Evolutionary conservation across 2,888 invertebrate genomes (phyloP).

Genomic region (Vanessa cardui): DNA sequence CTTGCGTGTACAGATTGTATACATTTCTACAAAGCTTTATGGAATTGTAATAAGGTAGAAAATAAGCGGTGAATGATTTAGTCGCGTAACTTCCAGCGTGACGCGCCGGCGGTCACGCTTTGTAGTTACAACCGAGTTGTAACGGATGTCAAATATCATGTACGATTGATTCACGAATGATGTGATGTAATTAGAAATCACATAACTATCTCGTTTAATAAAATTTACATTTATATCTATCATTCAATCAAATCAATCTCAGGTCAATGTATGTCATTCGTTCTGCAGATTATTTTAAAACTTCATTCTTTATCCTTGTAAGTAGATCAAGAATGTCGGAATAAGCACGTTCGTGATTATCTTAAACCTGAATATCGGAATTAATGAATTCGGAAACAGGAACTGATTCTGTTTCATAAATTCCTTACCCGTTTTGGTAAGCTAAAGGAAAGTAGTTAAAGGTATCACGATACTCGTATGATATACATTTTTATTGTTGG

Average conservation of each 20-base stretch:
- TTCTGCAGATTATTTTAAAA: not conserved
- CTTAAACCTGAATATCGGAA: not conserved
- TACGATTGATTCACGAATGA: constrained; percentile 1
- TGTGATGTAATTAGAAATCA: constrained; percentile 2
- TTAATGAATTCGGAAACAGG: constrained; percentile 1
- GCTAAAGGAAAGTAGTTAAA: not conserved
- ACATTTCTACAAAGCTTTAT: constrained; percentile 7
- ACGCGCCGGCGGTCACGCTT: constrained; percentile 44
- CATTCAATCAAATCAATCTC: not conserved
- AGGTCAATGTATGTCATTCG: not conserved
- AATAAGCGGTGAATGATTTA: constrained; percentile 17
- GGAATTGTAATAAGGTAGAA: constrained; percentile 17
- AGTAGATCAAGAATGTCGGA: not conserved
- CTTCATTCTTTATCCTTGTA: not conserved
- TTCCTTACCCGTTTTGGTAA: not conserved
- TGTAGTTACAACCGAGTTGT: constrained; percentile 36
- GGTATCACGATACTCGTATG: not conserved
- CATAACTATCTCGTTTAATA: not conserved
- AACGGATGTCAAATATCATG: constrained; percentile 27
- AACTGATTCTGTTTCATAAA: not conserved
- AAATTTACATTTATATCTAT: not conserved
- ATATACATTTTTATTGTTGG: not conserved
- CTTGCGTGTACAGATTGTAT: constrained; percentile 34
- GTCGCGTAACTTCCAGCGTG: constrained; percentile 39
- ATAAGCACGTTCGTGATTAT: no score